Conservation (phyloP, 1,140 invertebrate species). For the Eulimnadia texana region DNA sequence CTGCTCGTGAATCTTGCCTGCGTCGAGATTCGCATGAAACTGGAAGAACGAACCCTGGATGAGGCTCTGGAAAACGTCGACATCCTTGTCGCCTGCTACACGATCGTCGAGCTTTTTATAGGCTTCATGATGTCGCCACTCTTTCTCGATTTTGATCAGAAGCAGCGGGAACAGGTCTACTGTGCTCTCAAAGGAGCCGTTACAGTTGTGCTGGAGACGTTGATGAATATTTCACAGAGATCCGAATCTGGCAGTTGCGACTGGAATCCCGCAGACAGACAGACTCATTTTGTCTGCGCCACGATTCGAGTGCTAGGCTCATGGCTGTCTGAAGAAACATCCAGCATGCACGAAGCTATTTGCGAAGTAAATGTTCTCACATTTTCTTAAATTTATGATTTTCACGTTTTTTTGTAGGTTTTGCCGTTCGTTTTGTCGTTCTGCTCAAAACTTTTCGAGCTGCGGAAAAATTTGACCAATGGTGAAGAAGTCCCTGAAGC, state of each 20-base stretch:
- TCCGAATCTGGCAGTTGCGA: conserved; percentile 16
- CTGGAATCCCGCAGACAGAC: conserved; percentile 1
- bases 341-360: conserved; percentile 68
- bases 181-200: conserved; percentile 81
- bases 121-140: conserved; percentile 59
- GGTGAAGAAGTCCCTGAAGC: conserved; percentile 38
- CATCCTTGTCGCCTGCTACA: conserved; percentile 65
- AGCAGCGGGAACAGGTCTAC: conserved; percentile 77
- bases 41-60: conserved; percentile 66
- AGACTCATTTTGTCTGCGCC: conserved; percentile 48
- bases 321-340: conserved; percentile 82
- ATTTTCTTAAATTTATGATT: background rate
- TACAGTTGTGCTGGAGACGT: conserved; percentile 37
- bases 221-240: conserved; percentile 15
- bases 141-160: conserved; percentile 65
- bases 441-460: conserved; percentile 7
- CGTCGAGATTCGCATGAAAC: conserved; percentile 81
- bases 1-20: conserved; percentile 69
- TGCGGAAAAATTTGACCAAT: conserved; percentile 9
- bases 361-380: conserved; percentile 33
- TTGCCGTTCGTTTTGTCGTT: conserved; percentile 56
- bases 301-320: conserved; percentile 66
- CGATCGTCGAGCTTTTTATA: conserved; percentile 64
- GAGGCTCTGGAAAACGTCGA: conserved; percentile 46
- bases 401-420: conserved; percentile 23